phyloP scores from a whole-genome alignment of 1,140 invertebrate species.

The Coenobita brevimanus region DNA sequence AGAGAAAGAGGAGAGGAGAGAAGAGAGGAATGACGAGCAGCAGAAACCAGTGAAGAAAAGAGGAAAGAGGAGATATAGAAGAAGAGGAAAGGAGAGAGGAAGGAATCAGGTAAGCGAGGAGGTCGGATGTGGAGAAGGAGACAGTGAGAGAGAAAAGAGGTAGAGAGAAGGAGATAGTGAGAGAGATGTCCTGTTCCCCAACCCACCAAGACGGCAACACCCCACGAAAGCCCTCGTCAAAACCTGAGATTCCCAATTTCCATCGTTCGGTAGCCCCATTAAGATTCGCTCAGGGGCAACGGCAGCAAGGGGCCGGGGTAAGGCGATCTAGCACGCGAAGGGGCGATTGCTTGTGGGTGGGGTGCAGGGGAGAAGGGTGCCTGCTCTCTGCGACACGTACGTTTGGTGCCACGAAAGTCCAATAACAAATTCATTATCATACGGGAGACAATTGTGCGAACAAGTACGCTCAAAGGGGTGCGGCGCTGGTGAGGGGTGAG shows the following conservation, averaged over 20 bases:
- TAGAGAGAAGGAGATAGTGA: no score
- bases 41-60: no score
- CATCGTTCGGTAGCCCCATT: conserved; percentile 27
- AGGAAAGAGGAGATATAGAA: no score
- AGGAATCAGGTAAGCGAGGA: no score
- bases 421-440: conserved; percentile 26
- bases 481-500: no score
- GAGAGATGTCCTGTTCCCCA: no score
- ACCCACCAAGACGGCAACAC: background rate
- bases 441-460: background rate
- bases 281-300: conserved; percentile 1
- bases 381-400: background rate
- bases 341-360: background rate
- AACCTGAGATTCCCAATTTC: conserved; percentile 12
- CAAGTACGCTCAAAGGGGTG: background rate
- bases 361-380: background rate
- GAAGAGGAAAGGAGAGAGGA: no score
- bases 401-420: conserved; percentile 8
- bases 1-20: no score
- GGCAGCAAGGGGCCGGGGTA: conserved; percentile 3
- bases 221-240: background rate
- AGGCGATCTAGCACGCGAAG: background rate
- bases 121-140: no score
- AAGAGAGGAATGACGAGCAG: no score
- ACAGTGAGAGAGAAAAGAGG: no score